Evolutionary conservation across 2,113 vertebrate genomes (phyloP).

Genomic region (Pelvicachromis taeniatus): DNA sequence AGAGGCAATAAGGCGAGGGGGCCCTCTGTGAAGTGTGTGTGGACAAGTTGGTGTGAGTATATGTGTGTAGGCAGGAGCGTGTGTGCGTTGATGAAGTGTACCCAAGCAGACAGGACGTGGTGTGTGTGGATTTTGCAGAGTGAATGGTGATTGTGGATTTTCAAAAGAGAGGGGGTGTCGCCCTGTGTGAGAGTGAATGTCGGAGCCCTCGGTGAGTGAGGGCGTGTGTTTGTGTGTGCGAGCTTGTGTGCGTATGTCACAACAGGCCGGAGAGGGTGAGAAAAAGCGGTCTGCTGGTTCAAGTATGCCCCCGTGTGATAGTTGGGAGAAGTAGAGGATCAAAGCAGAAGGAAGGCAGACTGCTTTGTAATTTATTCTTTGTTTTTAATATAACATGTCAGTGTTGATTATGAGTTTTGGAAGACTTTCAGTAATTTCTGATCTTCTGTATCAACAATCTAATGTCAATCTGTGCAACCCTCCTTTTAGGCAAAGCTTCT

Average conservation of each 20-base stretch:
- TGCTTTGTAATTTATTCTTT: not conserved
- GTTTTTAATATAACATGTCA: not conserved
- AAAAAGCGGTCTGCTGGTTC: slow-evolving; percentile 40
- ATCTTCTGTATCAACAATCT: not conserved
- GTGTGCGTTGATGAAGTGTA: slow-evolving; percentile 57
- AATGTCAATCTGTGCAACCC: not conserved
- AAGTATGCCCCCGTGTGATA: slow-evolving; percentile 74
- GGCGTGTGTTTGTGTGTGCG: slow-evolving; percentile 15
- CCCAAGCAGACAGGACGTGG: slow-evolving; percentile 58
- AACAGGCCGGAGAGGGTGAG: slow-evolving; percentile 20
- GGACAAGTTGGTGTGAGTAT: slow-evolving; percentile 10
- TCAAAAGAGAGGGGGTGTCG: slow-evolving; percentile 55
- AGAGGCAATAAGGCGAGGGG: slow-evolving; percentile 51
- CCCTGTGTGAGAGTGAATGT: slow-evolving; percentile 53
- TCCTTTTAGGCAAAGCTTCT: not conserved
- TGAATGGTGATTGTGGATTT: slow-evolving; percentile 68
- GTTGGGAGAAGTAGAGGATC: slow-evolving; percentile 38
- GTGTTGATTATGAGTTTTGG: not conserved
- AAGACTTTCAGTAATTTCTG: not conserved
- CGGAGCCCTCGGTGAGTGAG: slow-evolving; percentile 21
- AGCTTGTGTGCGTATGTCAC: slow-evolving; percentile 15
- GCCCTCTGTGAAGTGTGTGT: slow-evolving; percentile 40
- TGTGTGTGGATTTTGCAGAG: slow-evolving; percentile 68
- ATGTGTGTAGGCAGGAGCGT: slow-evolving; percentile 13
- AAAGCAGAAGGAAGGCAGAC: not conserved